These are phyloP conservation scores for Silurus asotus DNA, from an alignment of 2,113 vertebrate genomes.

Conservation along the genomic window DNA sequence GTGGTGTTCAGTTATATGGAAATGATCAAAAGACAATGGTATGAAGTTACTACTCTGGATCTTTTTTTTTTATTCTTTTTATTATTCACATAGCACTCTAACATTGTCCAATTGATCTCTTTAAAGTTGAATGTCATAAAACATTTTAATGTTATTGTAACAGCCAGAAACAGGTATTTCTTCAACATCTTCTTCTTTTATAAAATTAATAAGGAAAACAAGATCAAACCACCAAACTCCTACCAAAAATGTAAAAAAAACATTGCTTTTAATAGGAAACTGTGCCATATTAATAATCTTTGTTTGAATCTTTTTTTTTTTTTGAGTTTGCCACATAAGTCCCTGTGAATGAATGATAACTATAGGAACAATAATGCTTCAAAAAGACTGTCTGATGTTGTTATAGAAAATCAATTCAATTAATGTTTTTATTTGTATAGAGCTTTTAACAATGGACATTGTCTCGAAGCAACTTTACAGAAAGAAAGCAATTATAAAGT, in stretches of 20 bases:
- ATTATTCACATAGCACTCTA: neutral
- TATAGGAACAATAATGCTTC: neutral
- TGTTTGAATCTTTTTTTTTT: too few species aligned
- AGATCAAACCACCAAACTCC: neutral
- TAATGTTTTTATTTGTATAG: too few species aligned
- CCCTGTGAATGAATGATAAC: neutral
- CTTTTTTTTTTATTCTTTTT: neutral
- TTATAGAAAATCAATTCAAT: neutral
- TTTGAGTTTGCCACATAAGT: neutral
- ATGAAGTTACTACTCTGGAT: neutral
- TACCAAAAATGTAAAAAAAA: too few species aligned
- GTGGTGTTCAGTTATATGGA: neutral
- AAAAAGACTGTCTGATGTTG: neutral
- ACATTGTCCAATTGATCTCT: neutral
- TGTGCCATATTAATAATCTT: too few species aligned
- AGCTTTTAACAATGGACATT: too few species aligned
- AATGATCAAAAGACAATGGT: neutral
- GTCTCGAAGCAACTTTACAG: too few species aligned
- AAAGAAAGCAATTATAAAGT: too few species aligned
- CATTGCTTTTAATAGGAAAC: too few species aligned
- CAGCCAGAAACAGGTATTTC: neutral
- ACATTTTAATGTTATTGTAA: neutral
- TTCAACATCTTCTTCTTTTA: neutral
- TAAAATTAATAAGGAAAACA: neutral
- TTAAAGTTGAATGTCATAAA: neutral